A percentile compares a stretch with the other conserved stretches of the same genome.
Evolutionary conservation across 1,140 invertebrate species (phyloP).

Genomic region (Teleopsis dalmanni): DNA sequence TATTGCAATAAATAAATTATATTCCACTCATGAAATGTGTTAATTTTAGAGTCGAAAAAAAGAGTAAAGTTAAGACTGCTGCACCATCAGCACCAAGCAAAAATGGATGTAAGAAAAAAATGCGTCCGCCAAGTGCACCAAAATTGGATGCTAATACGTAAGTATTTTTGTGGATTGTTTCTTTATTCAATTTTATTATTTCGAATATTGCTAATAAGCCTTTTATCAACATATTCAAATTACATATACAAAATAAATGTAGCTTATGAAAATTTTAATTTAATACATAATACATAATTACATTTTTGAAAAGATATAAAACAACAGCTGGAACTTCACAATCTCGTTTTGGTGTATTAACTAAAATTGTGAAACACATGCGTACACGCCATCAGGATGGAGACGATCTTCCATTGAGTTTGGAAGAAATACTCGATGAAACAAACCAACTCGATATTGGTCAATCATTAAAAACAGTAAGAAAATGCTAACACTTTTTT

Average conservation of each 20-base stretch:
- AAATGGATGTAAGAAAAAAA: too few species aligned
- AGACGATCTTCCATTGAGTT: constrained; percentile 78
- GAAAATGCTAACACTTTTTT: constrained; percentile 1
- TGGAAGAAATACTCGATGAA: constrained; percentile 96
- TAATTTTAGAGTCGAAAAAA: too few species aligned
- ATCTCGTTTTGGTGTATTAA: constrained; percentile 88
- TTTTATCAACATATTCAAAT: background rate
- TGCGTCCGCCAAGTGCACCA: too few species aligned
- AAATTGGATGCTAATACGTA: too few species aligned
- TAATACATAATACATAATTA: background rate
- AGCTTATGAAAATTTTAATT: too few species aligned
- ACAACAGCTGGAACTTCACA: constrained; percentile 78
- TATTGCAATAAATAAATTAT: too few species aligned
- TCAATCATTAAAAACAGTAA: constrained; percentile 72
- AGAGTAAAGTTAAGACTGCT: too few species aligned
- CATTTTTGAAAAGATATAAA: constrained; percentile 64
- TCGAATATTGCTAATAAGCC: background rate
- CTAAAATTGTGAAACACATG: constrained; percentile 97
- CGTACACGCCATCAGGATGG: constrained; percentile 86
- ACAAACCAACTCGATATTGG: constrained; percentile 93
- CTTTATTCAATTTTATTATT: too few species aligned
- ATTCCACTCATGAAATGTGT: too few species aligned
- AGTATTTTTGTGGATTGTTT: too few species aligned
- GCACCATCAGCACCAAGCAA: too few species aligned
- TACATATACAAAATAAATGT: background rate